Conservation (phyloP, 2,888 invertebrate genomes). For the Diplolepis rosae region DNA sequence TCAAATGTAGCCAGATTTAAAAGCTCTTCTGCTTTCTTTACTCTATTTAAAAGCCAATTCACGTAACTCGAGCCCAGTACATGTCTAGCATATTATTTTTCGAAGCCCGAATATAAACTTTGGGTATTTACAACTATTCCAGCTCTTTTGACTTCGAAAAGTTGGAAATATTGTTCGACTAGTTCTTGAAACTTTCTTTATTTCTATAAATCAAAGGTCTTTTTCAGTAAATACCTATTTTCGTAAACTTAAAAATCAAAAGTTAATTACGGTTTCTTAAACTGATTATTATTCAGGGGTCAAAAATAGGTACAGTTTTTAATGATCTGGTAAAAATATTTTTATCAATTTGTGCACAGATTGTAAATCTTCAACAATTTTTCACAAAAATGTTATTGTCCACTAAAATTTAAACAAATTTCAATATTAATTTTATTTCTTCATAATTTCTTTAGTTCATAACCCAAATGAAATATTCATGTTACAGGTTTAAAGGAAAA, state of each 20-base stretch:
- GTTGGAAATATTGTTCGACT: neutral
- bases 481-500: no score
- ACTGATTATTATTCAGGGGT: no score
- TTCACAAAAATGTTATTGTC: no score
- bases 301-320: no score
- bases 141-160: slow-evolving; percentile 9
- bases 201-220: neutral
- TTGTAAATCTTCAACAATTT: no score
- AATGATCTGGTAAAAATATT: no score
- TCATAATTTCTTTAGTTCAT: no score
- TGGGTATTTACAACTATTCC: neutral
- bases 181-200: neutral
- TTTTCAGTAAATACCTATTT: neutral
- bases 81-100: slow-evolving; percentile 16
- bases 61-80: slow-evolving; percentile 12
- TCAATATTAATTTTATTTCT: no score
- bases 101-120: neutral
- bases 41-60: slow-evolving; percentile 10
- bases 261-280: neutral
- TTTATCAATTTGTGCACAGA: no score
- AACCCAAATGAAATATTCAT: no score
- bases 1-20: slow-evolving; percentile 3
- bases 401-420: no score
- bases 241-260: neutral
- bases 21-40: neutral